Conservation (phyloP, 2,113 vertebrate species). For the Barnardius zonarius region DNA sequence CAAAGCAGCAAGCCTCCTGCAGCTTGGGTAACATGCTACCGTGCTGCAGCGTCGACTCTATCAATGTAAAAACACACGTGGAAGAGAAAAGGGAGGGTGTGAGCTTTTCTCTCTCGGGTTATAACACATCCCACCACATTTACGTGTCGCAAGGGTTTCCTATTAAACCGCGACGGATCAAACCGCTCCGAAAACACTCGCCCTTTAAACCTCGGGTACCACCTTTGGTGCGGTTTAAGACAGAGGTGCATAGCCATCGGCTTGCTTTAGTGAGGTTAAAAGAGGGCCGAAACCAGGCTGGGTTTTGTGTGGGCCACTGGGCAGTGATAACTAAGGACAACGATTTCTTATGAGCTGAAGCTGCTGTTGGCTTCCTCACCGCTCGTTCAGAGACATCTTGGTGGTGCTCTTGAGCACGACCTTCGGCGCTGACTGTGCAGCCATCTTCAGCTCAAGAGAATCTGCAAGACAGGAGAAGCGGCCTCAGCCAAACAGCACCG, state of each 20-base stretch:
- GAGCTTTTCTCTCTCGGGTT: constrained; percentile 63
- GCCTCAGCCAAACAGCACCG: not conserved
- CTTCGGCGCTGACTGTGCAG: constrained; percentile 92
- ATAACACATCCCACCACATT: constrained; percentile 69
- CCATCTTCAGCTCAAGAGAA: constrained; percentile 86
- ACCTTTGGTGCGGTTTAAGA: constrained; percentile 39
- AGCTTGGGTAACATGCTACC: constrained; percentile 69
- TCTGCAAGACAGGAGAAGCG: constrained; percentile 35
- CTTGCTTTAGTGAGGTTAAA: constrained; percentile 66
- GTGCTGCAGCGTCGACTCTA: constrained; percentile 53
- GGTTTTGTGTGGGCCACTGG: constrained; percentile 45
- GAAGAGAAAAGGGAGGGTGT: constrained; percentile 74
- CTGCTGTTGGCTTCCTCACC: constrained; percentile 90
- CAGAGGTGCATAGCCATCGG: constrained; percentile 65
- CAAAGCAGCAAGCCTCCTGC: constrained; percentile 74
- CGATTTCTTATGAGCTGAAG: constrained; percentile 79
- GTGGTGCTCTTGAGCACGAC: constrained; percentile 99
- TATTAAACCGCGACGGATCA: constrained; percentile 54
- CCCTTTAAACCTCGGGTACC: constrained; percentile 68
- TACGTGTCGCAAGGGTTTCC: constrained; percentile 34
- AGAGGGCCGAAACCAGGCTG: constrained; percentile 55
- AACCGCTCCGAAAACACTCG: constrained; percentile 42
- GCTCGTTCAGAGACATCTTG: constrained; percentile 99
- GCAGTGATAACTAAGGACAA: constrained; percentile 68
- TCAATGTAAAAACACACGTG: constrained; percentile 69